phyloP scores from a whole-genome alignment of 2,888 invertebrate genomes.

The Drosophila quinaria region DNA sequence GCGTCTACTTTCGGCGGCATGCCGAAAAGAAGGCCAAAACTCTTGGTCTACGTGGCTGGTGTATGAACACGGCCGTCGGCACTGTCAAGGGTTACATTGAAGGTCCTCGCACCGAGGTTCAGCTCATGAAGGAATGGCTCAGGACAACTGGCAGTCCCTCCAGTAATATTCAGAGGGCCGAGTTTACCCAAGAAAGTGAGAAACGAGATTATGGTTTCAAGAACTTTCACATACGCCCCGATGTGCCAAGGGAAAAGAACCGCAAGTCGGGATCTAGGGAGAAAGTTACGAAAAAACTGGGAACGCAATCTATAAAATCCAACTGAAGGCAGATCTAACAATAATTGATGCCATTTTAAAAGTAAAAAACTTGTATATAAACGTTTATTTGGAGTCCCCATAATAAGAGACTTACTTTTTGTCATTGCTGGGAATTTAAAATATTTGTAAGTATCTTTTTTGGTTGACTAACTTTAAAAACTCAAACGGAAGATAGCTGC shows the following conservation, averaged over 20 bases:
- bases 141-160: constrained; percentile 90
- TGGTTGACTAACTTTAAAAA: not conserved
- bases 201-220: constrained; percentile 47
- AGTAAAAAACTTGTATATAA: not conserved
- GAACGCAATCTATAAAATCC: not conserved
- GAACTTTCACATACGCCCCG: constrained; percentile 62
- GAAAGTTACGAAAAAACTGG: not conserved
- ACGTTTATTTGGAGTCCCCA: constrained; percentile 1
- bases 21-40: constrained; percentile 88
- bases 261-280: not conserved
- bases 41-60: constrained; percentile 89
- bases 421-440: not conserved
- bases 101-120: constrained; percentile 87
- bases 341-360: not conserved
- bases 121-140: constrained; percentile 87
- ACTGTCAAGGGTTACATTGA: constrained; percentile 89
- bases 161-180: constrained; percentile 90
- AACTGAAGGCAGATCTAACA: not conserved
- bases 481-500: not conserved
- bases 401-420: not conserved
- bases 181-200: constrained; percentile 86
- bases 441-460: not conserved
- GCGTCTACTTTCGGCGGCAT: constrained; percentile 85
- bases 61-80: constrained; percentile 88
- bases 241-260: constrained; percentile 11